A percentile compares a stretch with the other conserved stretches of the same genome.
These are phyloP conservation scores for Kradibia gibbosae DNA, from an alignment of 1,140 invertebrate species.

Conservation along the genomic window DNA sequence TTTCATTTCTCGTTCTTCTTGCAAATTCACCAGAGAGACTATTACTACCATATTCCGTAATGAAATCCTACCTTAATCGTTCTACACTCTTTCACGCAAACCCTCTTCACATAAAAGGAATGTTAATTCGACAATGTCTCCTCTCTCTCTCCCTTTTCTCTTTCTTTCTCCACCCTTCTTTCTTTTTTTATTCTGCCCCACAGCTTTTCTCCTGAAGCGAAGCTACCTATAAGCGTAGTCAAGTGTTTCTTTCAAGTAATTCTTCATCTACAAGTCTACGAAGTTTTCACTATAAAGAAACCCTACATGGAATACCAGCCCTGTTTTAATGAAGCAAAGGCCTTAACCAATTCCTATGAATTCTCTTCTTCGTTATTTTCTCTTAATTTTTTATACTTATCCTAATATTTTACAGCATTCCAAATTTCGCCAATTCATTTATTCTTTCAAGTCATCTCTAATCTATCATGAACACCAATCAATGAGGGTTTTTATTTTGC, in stretches of 20 bases:
- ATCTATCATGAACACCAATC: background rate
- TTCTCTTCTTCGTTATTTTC: background rate
- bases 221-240: background rate
- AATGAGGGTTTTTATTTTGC: background rate
- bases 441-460: constrained; percentile 9
- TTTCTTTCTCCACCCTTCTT: constrained; percentile 33
- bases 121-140: constrained; percentile 70
- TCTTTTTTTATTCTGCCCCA: constrained; percentile 35
- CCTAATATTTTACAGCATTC: constrained; percentile 35
- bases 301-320: background rate
- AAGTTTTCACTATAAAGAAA: too few species aligned
- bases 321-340: background rate
- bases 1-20: constrained; percentile 15
- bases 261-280: background rate
- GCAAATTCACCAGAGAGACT: constrained; percentile 20
- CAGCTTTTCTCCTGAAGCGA: background rate
- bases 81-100: constrained; percentile 56
- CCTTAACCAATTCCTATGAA: background rate
- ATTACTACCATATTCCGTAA: constrained; percentile 61
- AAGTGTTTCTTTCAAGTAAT: constrained; percentile 5
- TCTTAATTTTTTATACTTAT: background rate
- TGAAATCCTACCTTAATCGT: constrained; percentile 70
- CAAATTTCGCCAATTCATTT: background rate
- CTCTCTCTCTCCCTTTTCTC: constrained; percentile 24
- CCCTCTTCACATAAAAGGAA: constrained; percentile 71